Evolutionary conservation across 2,888 invertebrate species (phyloP).

Genomic region (Nudaria mundana): DNA sequence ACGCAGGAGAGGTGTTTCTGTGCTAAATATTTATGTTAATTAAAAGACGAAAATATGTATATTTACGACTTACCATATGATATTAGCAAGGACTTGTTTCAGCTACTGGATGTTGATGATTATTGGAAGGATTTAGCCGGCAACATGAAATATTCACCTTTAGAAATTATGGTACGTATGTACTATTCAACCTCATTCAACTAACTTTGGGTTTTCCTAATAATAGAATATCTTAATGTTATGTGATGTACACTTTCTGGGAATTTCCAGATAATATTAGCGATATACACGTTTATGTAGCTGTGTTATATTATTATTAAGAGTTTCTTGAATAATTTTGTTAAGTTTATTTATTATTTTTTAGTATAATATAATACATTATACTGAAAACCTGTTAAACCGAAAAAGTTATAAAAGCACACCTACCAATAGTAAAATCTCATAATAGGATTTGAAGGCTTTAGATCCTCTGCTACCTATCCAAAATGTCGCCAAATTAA

Average conservation of each 20-base stretch:
- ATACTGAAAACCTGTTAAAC: no score
- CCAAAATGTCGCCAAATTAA: no score
- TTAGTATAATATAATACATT: no score
- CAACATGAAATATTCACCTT: constrained; percentile 84
- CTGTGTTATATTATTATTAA: background rate
- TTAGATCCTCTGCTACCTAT: no score
- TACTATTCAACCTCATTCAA: constrained; percentile 3
- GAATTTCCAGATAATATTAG: constrained; percentile 28
- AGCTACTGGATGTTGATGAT: constrained; percentile 88
- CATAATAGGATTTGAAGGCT: no score
- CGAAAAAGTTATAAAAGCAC: no score
- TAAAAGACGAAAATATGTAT: constrained; percentile 59
- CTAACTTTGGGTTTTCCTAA: constrained; percentile 29
- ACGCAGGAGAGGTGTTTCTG: constrained; percentile 2
- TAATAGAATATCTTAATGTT: constrained; percentile 15
- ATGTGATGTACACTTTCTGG: constrained; percentile 16
- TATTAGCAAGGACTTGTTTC: constrained; percentile 86
- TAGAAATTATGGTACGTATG: constrained; percentile 77
- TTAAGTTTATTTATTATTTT: background rate
- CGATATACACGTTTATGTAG: constrained; percentile 9
- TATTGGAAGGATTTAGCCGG: constrained; percentile 90
- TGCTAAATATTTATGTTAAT: constrained; percentile 16
- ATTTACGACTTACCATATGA: constrained; percentile 88
- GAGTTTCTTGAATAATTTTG: background rate
- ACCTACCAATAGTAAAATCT: no score